Conservation (phyloP, 2,113 vertebrate genomes). For the Macrotis lagotis region DNA sequence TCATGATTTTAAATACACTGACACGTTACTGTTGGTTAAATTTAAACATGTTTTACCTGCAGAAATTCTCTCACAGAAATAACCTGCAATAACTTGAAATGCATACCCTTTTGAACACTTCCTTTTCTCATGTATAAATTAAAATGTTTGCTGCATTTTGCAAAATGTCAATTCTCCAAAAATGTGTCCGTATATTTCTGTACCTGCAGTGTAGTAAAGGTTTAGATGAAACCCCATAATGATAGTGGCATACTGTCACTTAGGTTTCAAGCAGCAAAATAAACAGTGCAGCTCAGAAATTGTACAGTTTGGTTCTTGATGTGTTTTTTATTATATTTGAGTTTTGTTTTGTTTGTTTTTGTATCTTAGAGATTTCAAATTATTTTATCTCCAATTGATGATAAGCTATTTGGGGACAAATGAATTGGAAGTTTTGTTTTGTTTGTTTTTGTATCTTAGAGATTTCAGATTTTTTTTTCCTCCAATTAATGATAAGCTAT, state of each 20-base stretch:
- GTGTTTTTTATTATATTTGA: slow-evolving; percentile 80
- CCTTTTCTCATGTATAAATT: slow-evolving; percentile 89
- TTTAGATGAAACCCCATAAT: slow-evolving; percentile 86
- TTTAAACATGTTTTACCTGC: slow-evolving; percentile 90
- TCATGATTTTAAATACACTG: slow-evolving; percentile 90
- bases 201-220: slow-evolving; percentile 90
- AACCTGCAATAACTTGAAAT: slow-evolving; percentile 93
- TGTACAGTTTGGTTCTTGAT: slow-evolving; percentile 86
- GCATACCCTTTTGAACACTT: slow-evolving; percentile 90
- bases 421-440: slow-evolving; percentile 69
- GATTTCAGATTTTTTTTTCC: slow-evolving; percentile 67
- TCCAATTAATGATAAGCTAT: slow-evolving; percentile 63
- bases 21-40: slow-evolving; percentile 89
- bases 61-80: slow-evolving; percentile 88
- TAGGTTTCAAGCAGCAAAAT: slow-evolving; percentile 92
- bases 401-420: slow-evolving; percentile 60
- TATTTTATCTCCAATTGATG: slow-evolving; percentile 70
- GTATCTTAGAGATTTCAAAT: slow-evolving; percentile 65
- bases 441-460: slow-evolving; percentile 70
- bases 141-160: slow-evolving; percentile 91
- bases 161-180: slow-evolving; percentile 88
- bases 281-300: slow-evolving; percentile 91
- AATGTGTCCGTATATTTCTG: slow-evolving; percentile 89
- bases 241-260: slow-evolving; percentile 89
- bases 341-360: slow-evolving; percentile 70